Evolutionary conservation across 2,888 invertebrate genomes (phyloP).

Genomic region (Drosophila paramelanica): DNA sequence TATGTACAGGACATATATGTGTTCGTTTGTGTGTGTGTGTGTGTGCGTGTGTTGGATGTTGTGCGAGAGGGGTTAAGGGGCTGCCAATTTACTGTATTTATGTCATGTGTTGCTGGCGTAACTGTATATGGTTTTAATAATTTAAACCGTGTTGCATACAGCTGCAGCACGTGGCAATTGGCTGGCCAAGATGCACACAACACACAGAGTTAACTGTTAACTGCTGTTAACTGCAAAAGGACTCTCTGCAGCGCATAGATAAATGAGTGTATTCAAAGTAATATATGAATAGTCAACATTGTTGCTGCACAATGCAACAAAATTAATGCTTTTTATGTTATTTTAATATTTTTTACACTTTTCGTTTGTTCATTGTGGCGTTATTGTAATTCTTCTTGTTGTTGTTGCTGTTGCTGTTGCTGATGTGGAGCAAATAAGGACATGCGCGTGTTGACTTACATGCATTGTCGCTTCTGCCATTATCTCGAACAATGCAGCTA

Average conservation of each 20-base stretch:
- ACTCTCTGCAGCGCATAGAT: constrained; percentile 41
- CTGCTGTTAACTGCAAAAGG: constrained; percentile 27
- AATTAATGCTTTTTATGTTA: constrained; percentile 52
- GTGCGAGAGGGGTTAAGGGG: constrained; percentile 45
- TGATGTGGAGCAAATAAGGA: constrained; percentile 36
- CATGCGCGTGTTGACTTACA: constrained; percentile 48
- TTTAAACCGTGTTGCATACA: constrained; percentile 63
- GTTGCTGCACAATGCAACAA: constrained; percentile 43
- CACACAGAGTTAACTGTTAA: constrained; percentile 28
- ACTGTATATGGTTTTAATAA: constrained; percentile 60
- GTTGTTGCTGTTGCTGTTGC: constrained; percentile 23
- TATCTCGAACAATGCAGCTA: constrained; percentile 72
- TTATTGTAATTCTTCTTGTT: background rate
- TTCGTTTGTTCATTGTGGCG: constrained; percentile 20
- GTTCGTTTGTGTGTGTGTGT: background rate
- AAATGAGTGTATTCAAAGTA: constrained; percentile 45
- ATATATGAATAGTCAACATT: constrained; percentile 60
- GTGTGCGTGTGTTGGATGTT: background rate
- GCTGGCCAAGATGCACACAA: constrained; percentile 31
- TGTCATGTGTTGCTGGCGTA: constrained; percentile 41
- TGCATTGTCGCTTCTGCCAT: constrained; percentile 58
- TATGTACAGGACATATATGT: background rate
- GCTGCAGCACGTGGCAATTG: constrained; percentile 43
- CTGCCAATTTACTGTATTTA: constrained; percentile 69
- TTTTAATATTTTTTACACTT: constrained; percentile 26